Evolutionary conservation across 2,797 vertebrate genomes (phyloP), one percentile per base, ranked within the genome.

Genomic region (Rhabdomys pumilio): DNA sequence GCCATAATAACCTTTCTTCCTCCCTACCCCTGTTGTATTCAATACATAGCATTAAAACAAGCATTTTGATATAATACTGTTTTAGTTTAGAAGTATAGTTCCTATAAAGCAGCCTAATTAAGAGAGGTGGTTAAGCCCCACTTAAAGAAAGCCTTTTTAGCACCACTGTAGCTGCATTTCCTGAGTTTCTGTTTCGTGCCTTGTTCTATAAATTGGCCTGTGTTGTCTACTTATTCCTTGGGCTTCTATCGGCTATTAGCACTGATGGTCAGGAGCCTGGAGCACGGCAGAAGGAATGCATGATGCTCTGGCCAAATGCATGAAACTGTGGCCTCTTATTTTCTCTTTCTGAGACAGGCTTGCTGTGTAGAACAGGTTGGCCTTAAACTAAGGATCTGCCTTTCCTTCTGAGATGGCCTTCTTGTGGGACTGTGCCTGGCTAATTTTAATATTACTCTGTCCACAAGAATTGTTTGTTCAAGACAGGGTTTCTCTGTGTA

Each of bases 71-170:
- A 77, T 38, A 61, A 95, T 85, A 12, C 50, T 93, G 76, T 91
- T 96, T 93, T 93, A 50, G 29, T 84, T 93, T 89, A 89, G 92
- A 94, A 96, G 89, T 59, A 91, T 89, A 92, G 94, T 94, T 94
- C 38, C 65, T 76, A 20, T 91, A 91, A 96, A 53, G 95, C 92
- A 91, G 41, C 44, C 26, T 82, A 12, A 93, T 91, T 91, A 73
- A 63, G 65, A 73, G 55, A n/a, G 19, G 65, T n/a, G 44, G 86
- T 96, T 96, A 95, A 93, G 38, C 4, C 14, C 15, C 20, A 24
- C 82, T 92, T 96, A 80, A 94, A 73, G 90, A 90, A 95, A 75
- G 47, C 61, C 91, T 91, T 81, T n/a, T 87, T 29, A 24, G 94
- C 69, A 67, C 89, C 53, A 73, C 22, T 8, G 1, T 76, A 82